A percentile compares a stretch with the other conserved stretches of the same genome.
These are phyloP conservation scores for Porites lobata DNA, from an alignment of 92 coral and sea anemone genomes.

Conservation along the genomic window DNA sequence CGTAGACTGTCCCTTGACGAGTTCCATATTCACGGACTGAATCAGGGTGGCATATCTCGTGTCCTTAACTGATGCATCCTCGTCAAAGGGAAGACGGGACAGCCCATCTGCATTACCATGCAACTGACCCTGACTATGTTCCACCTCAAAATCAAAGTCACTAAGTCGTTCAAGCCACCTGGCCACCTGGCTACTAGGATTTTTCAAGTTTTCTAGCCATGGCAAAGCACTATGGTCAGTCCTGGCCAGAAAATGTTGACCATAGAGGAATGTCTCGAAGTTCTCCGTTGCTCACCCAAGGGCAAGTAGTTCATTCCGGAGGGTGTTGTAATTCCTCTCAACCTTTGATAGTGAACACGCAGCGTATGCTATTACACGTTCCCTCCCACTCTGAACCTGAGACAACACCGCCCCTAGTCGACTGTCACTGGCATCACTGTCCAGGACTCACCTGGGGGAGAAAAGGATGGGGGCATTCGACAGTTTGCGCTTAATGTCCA, in stretches of 20 bases:
- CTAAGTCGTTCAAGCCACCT: neutral
- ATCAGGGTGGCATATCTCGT: neutral
- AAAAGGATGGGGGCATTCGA: conserved; percentile 36
- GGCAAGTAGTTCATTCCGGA: conserved; percentile 7
- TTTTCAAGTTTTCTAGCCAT: no score
- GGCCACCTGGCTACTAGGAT: no score
- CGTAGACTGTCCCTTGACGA: conserved; percentile 23
- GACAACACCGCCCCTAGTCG: conserved; percentile 40
- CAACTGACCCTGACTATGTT: conserved; percentile 10
- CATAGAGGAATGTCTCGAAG: neutral
- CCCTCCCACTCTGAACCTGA: conserved; percentile 39
- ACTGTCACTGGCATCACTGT: conserved; percentile 48
- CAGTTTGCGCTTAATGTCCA: conserved; percentile 3
- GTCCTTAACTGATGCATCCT: neutral
- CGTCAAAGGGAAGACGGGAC: conserved; percentile 11
- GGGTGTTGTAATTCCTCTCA: conserved; percentile 44
- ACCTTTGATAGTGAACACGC: conserved; percentile 26
- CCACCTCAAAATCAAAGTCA: conserved; percentile 35
- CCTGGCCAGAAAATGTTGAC: conserved; percentile 21
- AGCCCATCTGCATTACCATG: neutral
- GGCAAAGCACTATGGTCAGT: conserved; percentile 16
- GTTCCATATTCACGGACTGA: conserved; percentile 1
- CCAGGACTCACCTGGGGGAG: conserved; percentile 22
- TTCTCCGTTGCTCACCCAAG: conserved; percentile 40
- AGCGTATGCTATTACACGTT: conserved; percentile 29